Evolutionary conservation across 2,113 vertebrate species (phyloP), one percentile per base, ranked within the genome.

Genomic region (Macroglossus sobrinus): DNA sequence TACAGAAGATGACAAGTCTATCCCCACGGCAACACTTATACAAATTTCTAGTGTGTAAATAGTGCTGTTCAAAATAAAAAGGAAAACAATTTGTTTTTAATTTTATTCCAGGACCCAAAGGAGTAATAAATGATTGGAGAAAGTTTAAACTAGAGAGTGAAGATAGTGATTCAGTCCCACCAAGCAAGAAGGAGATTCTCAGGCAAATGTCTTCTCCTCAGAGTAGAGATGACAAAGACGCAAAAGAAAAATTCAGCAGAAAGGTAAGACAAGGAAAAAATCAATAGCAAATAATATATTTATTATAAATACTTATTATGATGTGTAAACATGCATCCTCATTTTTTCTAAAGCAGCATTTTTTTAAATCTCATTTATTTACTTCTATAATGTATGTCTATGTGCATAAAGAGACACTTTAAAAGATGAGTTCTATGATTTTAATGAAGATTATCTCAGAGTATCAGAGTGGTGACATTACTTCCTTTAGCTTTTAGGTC

Each of bases 91-190:
- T 64, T n/a, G 28, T 30, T 91, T 68, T 91, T 88, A 33, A 47
- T 94, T 93, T 82, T 94, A 85, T 97, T 93, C 21, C 84, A 99
- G 99, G 99, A 81, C 99, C 99, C 93, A 99, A 99, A 98, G 99
- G 99, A 18, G 99, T 99, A 89, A 99, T 99, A 98, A 98, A 99
- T 96, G 99, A 99, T 98, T 99, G 99, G 99, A 99, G 99, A 95
- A 99, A 99, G 97, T 99, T 99, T 98, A 99, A 99, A 93, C 91
- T 99, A 98, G 99, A 99, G 97, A 99, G 99, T 1, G 98, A 99
- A 99, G 99, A 99, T 14, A 96, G 97, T 93, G 99, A 99, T 14
- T 98, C 98, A 82, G 47, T 99, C 81, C 98, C 99, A 92, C 89
- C 98, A 21, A 99, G 98, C 92, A 99, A 99, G 98, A 99, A 97